Percentiles rank a stretch among this genome's conserved stretches.
Conservation (phyloP, 2,797 vertebrate genomes). For the Molossus molossus region DNA sequence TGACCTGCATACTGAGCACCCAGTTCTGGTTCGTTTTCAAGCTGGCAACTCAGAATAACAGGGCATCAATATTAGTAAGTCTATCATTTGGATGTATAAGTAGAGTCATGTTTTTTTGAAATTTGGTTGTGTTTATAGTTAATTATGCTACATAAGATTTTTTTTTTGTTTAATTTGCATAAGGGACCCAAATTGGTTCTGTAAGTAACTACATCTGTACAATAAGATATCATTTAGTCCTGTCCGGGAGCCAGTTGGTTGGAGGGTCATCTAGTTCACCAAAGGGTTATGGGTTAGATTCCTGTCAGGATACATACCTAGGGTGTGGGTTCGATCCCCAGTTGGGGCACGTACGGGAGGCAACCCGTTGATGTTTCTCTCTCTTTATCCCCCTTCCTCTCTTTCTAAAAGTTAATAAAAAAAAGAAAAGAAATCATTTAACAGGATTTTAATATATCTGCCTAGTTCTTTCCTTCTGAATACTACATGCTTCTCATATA, state of each 20-base stretch:
- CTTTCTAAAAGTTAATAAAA: neutral
- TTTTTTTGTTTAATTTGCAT: conserved; percentile 45
- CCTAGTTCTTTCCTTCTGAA: neutral
- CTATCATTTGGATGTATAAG: neutral
- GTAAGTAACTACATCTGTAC: conserved; percentile 25
- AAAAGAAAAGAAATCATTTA: conserved; percentile 55
- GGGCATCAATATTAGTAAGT: neutral
- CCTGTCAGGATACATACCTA: neutral
- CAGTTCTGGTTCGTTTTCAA: neutral
- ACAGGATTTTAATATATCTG: conserved; percentile 71
- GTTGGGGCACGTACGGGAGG: neutral
- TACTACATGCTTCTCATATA: conserved; percentile 27
- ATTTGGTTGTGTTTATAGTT: conserved; percentile 64
- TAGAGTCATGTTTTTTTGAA: conserved; percentile 15
- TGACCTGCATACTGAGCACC: conserved; percentile 32
- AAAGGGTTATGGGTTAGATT: neutral
- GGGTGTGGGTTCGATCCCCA: neutral
- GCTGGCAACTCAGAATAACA: conserved; percentile 23
- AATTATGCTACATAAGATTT: conserved; percentile 40
- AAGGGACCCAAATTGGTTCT: conserved; percentile 36
- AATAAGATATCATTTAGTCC: conserved; percentile 35
- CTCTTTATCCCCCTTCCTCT: neutral
- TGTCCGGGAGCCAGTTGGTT: neutral
- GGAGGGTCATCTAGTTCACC: neutral
- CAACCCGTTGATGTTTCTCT: neutral